Conservation (phyloP, 1,140 invertebrate genomes). For the Anoplolepis gracilipes region DNA sequence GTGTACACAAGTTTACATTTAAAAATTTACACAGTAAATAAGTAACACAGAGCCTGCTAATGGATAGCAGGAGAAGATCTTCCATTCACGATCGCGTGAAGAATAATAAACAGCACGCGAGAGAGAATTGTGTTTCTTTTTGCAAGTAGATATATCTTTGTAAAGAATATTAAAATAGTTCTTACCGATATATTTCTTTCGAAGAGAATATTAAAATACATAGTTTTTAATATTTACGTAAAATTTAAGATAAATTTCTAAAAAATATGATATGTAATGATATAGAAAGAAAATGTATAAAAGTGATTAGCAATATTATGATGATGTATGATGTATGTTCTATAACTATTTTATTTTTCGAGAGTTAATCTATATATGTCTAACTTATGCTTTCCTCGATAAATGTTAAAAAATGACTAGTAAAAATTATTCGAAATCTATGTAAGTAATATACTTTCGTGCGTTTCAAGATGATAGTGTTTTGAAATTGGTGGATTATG, state of each 20-base stretch:
- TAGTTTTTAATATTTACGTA: neutral
- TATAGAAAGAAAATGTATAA: neutral
- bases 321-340: neutral
- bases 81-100: constrained; percentile 10
- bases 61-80: neutral
- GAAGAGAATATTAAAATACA: neutral
- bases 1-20: constrained; percentile 7
- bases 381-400: neutral
- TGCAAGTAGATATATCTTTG: neutral
- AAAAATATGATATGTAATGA: too few species aligned
- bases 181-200: neutral
- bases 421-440: neutral
- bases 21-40: constrained; percentile 20
- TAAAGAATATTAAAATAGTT: neutral
- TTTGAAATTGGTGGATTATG: constrained; percentile 13
- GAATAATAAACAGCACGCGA: constrained; percentile 23
- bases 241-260: neutral
- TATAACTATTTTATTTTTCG: neutral
- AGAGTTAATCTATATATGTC: neutral
- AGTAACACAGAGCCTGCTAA: neutral
- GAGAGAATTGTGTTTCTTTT: neutral
- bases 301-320: neutral
- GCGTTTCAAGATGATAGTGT: constrained; percentile 5
- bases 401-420: neutral
- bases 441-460: constrained; percentile 8